phyloP scores from a whole-genome alignment of 2,888 invertebrate genomes.

The Alloscopus bannaensis region DNA sequence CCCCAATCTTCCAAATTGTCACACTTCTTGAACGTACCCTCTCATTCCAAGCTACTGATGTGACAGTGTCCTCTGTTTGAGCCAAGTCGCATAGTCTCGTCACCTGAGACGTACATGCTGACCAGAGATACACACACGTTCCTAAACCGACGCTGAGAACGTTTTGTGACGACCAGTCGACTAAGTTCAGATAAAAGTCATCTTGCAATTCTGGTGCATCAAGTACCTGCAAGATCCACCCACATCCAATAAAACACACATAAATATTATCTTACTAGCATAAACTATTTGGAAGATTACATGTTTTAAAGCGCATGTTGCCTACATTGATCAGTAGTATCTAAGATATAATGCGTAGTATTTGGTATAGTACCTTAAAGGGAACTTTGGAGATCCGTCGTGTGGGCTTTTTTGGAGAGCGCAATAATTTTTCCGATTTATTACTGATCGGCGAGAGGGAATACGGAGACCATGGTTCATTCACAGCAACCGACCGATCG shows the following conservation, averaged over 20 bases:
- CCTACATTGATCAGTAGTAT: no score
- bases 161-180: conserved; percentile 56
- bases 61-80: neutral
- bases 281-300: neutral
- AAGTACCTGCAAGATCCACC: conserved; percentile 41
- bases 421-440: conserved; percentile 93
- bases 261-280: no score
- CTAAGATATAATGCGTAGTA: no score
- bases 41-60: neutral
- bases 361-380: conserved; percentile 85
- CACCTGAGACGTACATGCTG: conserved; percentile 98
- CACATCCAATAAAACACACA: no score
- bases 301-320: no score
- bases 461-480: conserved; percentile 88
- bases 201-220: conserved; percentile 59
- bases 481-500: conserved; percentile 75
- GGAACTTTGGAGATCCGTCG: conserved; percentile 98
- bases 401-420: conserved; percentile 97
- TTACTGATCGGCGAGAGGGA: conserved; percentile 96
- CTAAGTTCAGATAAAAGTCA: conserved; percentile 60
- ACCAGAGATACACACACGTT: conserved; percentile 97
- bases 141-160: conserved; percentile 77
- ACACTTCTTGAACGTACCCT: neutral
- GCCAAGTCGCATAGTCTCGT: conserved; percentile 76
- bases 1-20: no score